These are phyloP conservation scores for Oscheius myriophilus DNA, from an alignment of 2,888 invertebrate genomes.

Conservation along the genomic window DNA sequence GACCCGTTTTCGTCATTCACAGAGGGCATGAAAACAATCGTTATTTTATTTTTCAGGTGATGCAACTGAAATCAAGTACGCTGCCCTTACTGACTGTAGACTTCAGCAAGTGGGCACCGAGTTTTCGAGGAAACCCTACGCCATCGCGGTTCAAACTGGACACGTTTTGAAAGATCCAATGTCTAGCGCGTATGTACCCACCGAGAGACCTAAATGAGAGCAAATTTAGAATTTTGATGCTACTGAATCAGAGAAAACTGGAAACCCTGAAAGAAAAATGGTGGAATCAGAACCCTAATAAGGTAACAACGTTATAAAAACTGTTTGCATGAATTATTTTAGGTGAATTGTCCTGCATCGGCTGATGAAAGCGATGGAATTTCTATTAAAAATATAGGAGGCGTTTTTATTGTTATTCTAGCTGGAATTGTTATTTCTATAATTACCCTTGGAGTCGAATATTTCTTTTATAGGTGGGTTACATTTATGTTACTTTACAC, in stretches of 20 bases:
- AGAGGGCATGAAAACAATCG: too few relatives aligned
- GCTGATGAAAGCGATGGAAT: slow-evolving; percentile 94
- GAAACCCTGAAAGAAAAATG: slow-evolving; percentile 94
- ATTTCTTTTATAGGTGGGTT: slow-evolving; percentile 72
- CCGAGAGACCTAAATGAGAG: neutral
- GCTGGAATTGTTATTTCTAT: slow-evolving; percentile 75
- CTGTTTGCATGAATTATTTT: slow-evolving; percentile 72
- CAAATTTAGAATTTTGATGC: slow-evolving; percentile 82
- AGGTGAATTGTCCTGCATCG: slow-evolving; percentile 54
- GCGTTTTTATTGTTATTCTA: slow-evolving; percentile 96
- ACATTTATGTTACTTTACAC: neutral
- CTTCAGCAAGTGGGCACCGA: slow-evolving; percentile 91
- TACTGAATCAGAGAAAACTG: slow-evolving; percentile 89
- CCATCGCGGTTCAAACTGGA: slow-evolving; percentile 90
- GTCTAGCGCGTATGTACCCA: slow-evolving; percentile 52
- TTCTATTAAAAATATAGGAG: slow-evolving; percentile 95
- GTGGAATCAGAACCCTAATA: slow-evolving; percentile 89
- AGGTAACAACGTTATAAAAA: slow-evolving; percentile 78
- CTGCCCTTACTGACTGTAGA: slow-evolving; percentile 85
- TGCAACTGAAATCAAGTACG: slow-evolving; percentile 88
- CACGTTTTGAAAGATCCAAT: slow-evolving; percentile 62
- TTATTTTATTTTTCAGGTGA: slow-evolving; percentile 82
- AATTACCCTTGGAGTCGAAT: slow-evolving; percentile 87
- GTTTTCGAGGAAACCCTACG: slow-evolving; percentile 95
- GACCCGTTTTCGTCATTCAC: too few relatives aligned